Evolutionary conservation across 2,797 vertebrate genomes (phyloP).

Genomic region (Bufotes viridis): DNA sequence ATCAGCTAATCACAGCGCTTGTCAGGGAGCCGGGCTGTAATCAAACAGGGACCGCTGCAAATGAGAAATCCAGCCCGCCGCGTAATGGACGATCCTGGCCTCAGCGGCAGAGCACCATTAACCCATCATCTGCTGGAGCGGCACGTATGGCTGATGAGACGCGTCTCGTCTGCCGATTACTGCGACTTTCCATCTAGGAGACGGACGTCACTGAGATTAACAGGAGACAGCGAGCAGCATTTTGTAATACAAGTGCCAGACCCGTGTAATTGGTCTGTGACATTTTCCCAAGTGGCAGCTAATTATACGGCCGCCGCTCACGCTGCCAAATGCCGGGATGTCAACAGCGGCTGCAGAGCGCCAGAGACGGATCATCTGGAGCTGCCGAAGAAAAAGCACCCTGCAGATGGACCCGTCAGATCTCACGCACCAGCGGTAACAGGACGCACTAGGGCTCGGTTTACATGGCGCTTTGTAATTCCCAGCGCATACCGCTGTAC

Average conservation of each 20-base stretch:
- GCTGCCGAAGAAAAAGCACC: background rate
- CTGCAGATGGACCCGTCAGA: no score
- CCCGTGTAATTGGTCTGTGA: slow-evolving; percentile 30
- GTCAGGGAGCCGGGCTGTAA: slow-evolving; percentile 36
- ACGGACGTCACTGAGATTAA: background rate
- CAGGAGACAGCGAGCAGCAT: background rate
- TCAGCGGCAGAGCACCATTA: background rate
- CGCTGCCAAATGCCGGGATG: background rate
- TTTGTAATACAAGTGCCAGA: slow-evolving; percentile 16
- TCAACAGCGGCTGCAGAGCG: background rate
- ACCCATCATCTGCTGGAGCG: background rate
- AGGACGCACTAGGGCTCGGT: no score
- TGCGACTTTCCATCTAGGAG: background rate
- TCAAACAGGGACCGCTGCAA: slow-evolving; percentile 20
- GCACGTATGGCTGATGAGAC: background rate
- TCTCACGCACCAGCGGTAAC: no score
- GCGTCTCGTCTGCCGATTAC: background rate
- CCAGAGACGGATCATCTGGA: background rate
- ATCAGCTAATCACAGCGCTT: slow-evolving; percentile 39
- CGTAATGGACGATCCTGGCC: background rate
- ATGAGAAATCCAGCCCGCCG: background rate
- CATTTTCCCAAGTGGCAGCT: slow-evolving; percentile 28
- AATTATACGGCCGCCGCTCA: background rate
- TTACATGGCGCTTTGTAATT: no score
- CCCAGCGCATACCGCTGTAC: no score